Percentiles rank a stretch among this genome's conserved stretches.
These are phyloP conservation scores for Adelphocoris suturalis DNA, from an alignment of 2,888 invertebrate species.

Conservation along the genomic window DNA sequence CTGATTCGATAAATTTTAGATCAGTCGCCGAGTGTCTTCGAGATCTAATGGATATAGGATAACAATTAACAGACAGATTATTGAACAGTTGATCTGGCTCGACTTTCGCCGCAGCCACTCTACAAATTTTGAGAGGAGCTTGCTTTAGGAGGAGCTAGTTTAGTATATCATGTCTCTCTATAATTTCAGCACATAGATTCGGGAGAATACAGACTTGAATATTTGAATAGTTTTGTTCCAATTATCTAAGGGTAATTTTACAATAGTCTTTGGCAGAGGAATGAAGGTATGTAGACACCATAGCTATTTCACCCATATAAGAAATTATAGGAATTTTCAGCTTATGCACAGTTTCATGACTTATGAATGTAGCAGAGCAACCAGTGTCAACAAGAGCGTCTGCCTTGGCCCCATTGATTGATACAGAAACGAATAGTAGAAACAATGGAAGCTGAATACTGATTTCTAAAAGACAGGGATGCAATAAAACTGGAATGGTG, in stretches of 20 bases:
- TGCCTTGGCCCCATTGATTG: neutral
- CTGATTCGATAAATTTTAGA: neutral
- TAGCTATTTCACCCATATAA: no score
- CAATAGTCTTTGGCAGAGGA: no score
- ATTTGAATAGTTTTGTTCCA: no score
- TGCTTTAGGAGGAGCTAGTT: neutral
- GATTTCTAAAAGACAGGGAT: neutral
- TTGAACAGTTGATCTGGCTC: slow-evolving; percentile 47
- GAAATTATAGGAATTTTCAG: no score
- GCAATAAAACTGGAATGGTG: neutral
- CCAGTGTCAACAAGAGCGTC: neutral
- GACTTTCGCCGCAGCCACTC: neutral
- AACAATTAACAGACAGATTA: slow-evolving; percentile 64
- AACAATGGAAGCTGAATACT: neutral
- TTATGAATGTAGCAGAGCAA: neutral
- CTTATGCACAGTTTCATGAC: neutral
- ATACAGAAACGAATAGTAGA: neutral
- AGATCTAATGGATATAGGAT: neutral
- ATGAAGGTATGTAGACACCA: no score
- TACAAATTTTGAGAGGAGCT: neutral
- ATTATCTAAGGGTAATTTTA: no score
- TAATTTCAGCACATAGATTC: no score
- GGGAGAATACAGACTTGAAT: no score
- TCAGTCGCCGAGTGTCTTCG: neutral
- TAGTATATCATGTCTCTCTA: no score